Evolutionary conservation across 1,140 invertebrate genomes (phyloP).

Genomic region (Charaxes varanes): DNA sequence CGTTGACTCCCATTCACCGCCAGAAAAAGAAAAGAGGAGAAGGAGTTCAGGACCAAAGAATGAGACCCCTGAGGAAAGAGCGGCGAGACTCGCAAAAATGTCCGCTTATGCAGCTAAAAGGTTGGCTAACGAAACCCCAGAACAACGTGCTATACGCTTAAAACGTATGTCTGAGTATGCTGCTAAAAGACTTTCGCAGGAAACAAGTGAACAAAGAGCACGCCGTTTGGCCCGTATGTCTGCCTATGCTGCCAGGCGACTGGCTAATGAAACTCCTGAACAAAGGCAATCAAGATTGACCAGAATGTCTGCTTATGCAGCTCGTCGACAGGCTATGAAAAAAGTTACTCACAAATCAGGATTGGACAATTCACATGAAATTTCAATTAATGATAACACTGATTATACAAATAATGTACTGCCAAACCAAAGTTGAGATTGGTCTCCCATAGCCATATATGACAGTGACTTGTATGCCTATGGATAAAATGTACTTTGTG

Average conservation of each 20-base stretch:
- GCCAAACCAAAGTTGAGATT: slow-evolving; percentile 21
- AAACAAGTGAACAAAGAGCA: slow-evolving; percentile 69
- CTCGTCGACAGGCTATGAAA: slow-evolving; percentile 49
- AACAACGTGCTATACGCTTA: slow-evolving; percentile 67
- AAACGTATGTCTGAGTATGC: slow-evolving; percentile 65
- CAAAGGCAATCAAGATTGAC: slow-evolving; percentile 68
- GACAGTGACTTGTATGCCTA: neutral
- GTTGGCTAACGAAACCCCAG: slow-evolving; percentile 73
- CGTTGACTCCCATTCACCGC: slow-evolving; percentile 28
- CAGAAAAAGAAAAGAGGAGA: slow-evolving; percentile 21
- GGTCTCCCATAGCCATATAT: slow-evolving; percentile 7
- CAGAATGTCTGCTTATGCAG: slow-evolving; percentile 72
- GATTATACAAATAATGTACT: slow-evolving; percentile 10
- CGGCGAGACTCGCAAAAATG: slow-evolving; percentile 68
- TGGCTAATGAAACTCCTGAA: slow-evolving; percentile 72
- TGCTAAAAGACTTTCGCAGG: slow-evolving; percentile 61
- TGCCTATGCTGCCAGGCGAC: slow-evolving; percentile 57
- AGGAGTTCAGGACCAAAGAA: slow-evolving; percentile 30
- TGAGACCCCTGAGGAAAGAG: slow-evolving; percentile 70
- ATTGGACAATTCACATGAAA: neutral
- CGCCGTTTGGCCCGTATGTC: slow-evolving; percentile 73
- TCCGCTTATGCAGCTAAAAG: slow-evolving; percentile 66
- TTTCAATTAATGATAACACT: slow-evolving; percentile 4
- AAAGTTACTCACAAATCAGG: slow-evolving; percentile 21
- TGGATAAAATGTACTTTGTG: no score